A percentile compares a stretch with the other conserved stretches of the same genome.
Conservation (phyloP, 1,140 invertebrate species). For the Drosophila sucinea region DNA sequence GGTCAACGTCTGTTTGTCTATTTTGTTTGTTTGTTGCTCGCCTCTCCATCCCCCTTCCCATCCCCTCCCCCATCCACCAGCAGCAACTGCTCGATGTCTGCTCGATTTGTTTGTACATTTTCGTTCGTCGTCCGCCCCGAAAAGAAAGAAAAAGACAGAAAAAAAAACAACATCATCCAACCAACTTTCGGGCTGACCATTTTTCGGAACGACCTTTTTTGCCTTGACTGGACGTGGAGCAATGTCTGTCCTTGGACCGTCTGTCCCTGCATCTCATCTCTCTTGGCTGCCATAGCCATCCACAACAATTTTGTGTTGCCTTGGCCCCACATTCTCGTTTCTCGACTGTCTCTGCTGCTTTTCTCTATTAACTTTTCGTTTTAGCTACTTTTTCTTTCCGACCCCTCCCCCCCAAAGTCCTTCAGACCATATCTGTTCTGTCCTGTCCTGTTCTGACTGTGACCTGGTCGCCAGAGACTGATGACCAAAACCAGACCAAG, state of each 20-base stretch:
- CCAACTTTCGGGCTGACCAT: slow-evolving; percentile 49
- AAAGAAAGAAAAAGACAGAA: slow-evolving; percentile 12
- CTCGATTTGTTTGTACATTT: slow-evolving; percentile 80
- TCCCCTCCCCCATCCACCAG: not conserved
- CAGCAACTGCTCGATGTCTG: slow-evolving; percentile 60
- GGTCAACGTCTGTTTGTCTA: slow-evolving; percentile 79
- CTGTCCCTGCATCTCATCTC: slow-evolving; percentile 23
- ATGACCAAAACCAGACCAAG: slow-evolving; percentile 56
- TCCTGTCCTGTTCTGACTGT: slow-evolving; percentile 43
- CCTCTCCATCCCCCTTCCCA: not conserved
- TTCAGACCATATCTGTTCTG: not conserved
- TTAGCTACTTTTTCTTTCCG: slow-evolving; percentile 76
- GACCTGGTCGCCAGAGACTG: slow-evolving; percentile 72
- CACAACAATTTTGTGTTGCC: slow-evolving; percentile 37
- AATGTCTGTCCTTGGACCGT: slow-evolving; percentile 38
- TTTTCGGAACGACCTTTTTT: slow-evolving; percentile 63
- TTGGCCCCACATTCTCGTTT: slow-evolving; percentile 70
- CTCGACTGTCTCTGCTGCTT: slow-evolving; percentile 49
- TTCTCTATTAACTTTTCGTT: slow-evolving; percentile 81
- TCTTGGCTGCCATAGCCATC: slow-evolving; percentile 42
- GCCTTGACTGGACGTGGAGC: slow-evolving; percentile 68
- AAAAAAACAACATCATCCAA: slow-evolving; percentile 11
- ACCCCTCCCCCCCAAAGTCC: not conserved
- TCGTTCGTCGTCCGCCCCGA: slow-evolving; percentile 17
- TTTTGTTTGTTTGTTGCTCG: slow-evolving; percentile 77